Evolutionary conservation across 2,888 invertebrate species (phyloP), one percentile per base, ranked within the genome.

Genomic region (Baccha elongata): DNA sequence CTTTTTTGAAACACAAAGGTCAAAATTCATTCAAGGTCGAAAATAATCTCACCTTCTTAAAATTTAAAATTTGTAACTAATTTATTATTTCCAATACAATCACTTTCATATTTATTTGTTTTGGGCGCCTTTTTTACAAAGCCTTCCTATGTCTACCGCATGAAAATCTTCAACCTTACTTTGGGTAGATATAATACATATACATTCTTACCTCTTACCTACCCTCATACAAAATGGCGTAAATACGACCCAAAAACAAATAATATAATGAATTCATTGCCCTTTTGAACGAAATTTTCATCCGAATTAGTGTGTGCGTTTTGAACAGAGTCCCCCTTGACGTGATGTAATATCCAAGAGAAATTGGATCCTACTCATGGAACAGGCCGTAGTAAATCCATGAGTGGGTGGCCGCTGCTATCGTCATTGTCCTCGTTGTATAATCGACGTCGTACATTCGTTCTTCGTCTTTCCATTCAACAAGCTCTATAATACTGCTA

Each of bases 301-400:
- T 17, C n/a, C 15, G 40, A 68, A 73, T 17, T 73, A 23, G 40
- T 58, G 62, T 69, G 42, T 65, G 35, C 64, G 55, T 62, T 62
- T 60, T 15, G n/a, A 11, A n/a, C 8, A 26, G 13, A 0, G 6
- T n/a, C 42, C 29, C 44, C 44, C 60, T 44, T 44, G 7, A 17
- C 37, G 55, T 60, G 60, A 44, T 60, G 60, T 60, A 60, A 60
- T 60, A 52, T 29, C 40, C 40, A 32, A 44, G 58, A 58, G 68
- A 69, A 69, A 80, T 75, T 58, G 74, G 75, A 69, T 80, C 80
- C 80, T 80, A 69, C 80, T 60, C 60, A 68, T 23, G 62, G 10
- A 53, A 32, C 23, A 62, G 40, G 10, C 8, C 55, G 60, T 67
- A 72, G 72, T 62, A 76, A 76, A 48, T 60, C 52, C 55, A 44